These are phyloP conservation scores for Elephas maximus DNA, from an alignment of 2,113 vertebrate species.

Conservation along the genomic window DNA sequence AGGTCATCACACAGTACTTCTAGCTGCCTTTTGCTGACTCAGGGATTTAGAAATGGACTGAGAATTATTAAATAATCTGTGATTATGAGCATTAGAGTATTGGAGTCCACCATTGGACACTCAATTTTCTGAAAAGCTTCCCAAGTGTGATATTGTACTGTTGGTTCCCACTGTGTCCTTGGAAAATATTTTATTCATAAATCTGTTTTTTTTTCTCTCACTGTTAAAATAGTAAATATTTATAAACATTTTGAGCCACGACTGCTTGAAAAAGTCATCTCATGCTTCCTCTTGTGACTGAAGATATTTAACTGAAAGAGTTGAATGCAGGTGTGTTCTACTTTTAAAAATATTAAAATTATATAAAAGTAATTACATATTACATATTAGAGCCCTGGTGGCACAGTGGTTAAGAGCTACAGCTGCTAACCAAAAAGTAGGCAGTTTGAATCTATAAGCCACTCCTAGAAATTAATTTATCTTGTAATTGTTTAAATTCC, in stretches of 20 bases:
- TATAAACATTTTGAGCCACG: neutral
- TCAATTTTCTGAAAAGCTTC: conserved; percentile 17
- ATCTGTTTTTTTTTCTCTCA: neutral
- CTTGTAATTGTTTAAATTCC: neutral
- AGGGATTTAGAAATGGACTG: neutral
- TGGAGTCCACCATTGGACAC: neutral
- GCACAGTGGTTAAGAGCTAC: no score
- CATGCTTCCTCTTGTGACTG: conserved; percentile 8
- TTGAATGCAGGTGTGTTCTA: neutral
- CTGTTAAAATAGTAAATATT: neutral
- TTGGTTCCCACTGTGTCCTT: neutral
- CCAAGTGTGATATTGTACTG: neutral
- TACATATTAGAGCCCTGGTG: neutral
- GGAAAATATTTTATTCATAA: conserved; percentile 17
- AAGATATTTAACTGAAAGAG: conserved; percentile 51
- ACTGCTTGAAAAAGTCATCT: neutral
- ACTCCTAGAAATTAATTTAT: neutral
- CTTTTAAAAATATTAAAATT: conserved; percentile 63
- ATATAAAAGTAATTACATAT: conserved; percentile 52
- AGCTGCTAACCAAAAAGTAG: no score
- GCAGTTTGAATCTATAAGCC: no score
- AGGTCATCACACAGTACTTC: neutral
- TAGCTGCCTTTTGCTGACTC: neutral
- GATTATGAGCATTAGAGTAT: neutral
- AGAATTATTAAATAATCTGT: neutral